These are phyloP conservation scores for Talpa occidentalis DNA, from an alignment of 2,113 vertebrate species.

Conservation along the genomic window DNA sequence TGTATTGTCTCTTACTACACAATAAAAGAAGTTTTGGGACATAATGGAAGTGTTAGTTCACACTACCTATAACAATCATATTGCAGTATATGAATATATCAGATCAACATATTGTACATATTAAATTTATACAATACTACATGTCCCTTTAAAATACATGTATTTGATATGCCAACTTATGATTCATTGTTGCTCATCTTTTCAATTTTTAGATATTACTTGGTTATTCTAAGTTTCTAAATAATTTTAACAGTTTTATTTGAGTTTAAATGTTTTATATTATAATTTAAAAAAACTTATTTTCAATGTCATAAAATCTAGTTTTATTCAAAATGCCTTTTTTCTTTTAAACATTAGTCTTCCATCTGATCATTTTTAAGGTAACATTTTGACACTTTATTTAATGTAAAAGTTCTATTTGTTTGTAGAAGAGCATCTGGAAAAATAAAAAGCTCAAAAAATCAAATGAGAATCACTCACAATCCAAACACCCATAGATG, in stretches of 20 bases:
- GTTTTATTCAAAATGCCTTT: conserved; percentile 45
- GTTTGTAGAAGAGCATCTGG: not conserved
- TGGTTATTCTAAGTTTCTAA: not conserved
- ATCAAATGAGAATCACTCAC: not conserved
- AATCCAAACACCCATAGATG: too few species aligned
- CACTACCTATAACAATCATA: not conserved
- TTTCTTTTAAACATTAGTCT: conserved; percentile 33
- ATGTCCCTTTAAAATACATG: not conserved
- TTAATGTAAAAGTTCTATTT: not conserved
- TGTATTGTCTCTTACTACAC: not conserved
- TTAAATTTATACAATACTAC: too few species aligned
- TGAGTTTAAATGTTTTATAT: conserved; percentile 11
- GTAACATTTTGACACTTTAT: conserved; percentile 31
- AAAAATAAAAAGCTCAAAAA: conserved; percentile 12
- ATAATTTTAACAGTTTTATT: not conserved
- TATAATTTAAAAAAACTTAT: conserved; percentile 10
- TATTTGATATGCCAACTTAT: not conserved
- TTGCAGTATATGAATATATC: too few species aligned
- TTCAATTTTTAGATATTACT: not conserved
- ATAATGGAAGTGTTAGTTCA: not conserved
- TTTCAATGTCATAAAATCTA: conserved; percentile 1
- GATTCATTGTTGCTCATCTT: not conserved
- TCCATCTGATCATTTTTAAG: not conserved
- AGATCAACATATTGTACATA: too few species aligned
- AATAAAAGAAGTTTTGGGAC: not conserved